Conservation (phyloP, 2,888 invertebrate species). For the Drosophila lutescens region DNA sequence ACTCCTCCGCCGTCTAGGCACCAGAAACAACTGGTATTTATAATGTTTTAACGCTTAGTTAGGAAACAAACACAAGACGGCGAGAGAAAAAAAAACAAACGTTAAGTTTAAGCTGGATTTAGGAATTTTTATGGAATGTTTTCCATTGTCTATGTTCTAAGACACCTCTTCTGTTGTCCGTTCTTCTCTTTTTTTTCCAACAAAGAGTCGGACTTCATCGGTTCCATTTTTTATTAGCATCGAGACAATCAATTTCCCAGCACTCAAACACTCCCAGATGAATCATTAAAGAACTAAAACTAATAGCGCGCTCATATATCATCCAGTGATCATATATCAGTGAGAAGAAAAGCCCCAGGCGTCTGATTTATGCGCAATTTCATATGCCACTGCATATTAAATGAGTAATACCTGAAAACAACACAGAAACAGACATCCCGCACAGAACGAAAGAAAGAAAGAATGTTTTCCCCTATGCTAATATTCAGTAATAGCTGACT, state of each 20-base stretch:
- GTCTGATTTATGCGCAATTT: slow-evolving; percentile 64
- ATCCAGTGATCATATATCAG: slow-evolving; percentile 55
- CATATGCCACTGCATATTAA: slow-evolving; percentile 53
- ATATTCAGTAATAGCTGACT: slow-evolving; percentile 41
- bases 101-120: slow-evolving; percentile 52
- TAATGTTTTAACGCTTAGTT: slow-evolving; percentile 45
- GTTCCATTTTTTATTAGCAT: slow-evolving; percentile 49
- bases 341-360: slow-evolving; percentile 32
- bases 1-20: slow-evolving; percentile 33
- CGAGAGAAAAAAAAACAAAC: slow-evolving; percentile 14
- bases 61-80: slow-evolving; percentile 24
- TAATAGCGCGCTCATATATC: slow-evolving; percentile 66
- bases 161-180: slow-evolving; percentile 33
- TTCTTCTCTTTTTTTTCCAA: slow-evolving; percentile 8
- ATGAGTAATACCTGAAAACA: slow-evolving; percentile 50
- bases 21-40: slow-evolving; percentile 35
- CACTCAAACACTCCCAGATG: slow-evolving; percentile 42
- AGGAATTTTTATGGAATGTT: slow-evolving; percentile 51
- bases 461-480: slow-evolving; percentile 15
- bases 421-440: slow-evolving; percentile 18
- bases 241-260: slow-evolving; percentile 29
- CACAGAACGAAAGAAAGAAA: neutral
- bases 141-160: slow-evolving; percentile 46
- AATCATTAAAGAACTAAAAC: slow-evolving; percentile 60
- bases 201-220: slow-evolving; percentile 37